Evolutionary conservation across 2,888 invertebrate genomes (phyloP).

Genomic region (Limulus polyphemus): DNA sequence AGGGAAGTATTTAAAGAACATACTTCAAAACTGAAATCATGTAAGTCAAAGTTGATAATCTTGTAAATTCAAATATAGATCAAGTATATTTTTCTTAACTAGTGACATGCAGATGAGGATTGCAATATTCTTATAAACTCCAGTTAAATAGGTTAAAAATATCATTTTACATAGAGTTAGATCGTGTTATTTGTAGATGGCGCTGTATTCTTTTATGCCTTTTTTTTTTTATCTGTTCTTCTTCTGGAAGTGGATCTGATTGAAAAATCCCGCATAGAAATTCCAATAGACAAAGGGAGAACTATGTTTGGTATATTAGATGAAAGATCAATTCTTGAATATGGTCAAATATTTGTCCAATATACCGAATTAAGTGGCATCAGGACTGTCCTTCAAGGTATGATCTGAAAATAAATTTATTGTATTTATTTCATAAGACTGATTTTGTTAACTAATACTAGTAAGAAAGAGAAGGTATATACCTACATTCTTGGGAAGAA

Average conservation of each 20-base stretch:
- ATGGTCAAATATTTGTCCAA: constrained; percentile 30
- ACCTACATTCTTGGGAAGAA: too few species aligned
- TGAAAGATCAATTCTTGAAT: constrained; percentile 26
- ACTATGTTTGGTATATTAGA: constrained; percentile 29
- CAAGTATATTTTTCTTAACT: too few species aligned
- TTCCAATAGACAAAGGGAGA: constrained; percentile 25
- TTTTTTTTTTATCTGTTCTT: neutral
- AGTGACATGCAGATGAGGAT: neutral
- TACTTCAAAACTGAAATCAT: too few species aligned
- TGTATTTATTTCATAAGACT: too few species aligned
- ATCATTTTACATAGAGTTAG: neutral
- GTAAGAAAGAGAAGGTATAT: too few species aligned
- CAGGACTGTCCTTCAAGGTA: too few species aligned
- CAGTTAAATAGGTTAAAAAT: neutral
- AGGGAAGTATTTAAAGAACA: too few species aligned
- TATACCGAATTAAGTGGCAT: constrained; percentile 10
- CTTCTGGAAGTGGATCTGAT: constrained; percentile 8
- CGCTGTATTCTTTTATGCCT: neutral
- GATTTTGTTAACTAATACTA: too few species aligned
- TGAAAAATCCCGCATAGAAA: constrained; percentile 20
- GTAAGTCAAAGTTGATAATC: too few species aligned
- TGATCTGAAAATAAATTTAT: too few species aligned
- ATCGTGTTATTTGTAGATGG: neutral
- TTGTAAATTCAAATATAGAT: too few species aligned
- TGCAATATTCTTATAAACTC: neutral